These are phyloP conservation scores for Zeus faber DNA, from an alignment of 2,113 vertebrate species.

Conservation along the genomic window DNA sequence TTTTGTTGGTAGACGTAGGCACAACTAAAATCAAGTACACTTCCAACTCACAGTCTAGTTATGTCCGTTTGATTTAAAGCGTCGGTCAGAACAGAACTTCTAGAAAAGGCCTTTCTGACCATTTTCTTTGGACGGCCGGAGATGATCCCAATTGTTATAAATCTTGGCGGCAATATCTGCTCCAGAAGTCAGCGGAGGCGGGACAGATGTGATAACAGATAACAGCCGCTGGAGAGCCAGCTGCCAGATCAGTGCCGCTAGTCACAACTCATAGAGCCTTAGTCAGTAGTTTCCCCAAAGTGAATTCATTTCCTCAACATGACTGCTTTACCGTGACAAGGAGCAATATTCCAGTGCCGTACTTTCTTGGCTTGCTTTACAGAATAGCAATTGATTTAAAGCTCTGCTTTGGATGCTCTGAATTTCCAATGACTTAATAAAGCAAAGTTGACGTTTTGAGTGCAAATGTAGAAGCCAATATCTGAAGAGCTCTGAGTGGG, in stretches of 20 bases:
- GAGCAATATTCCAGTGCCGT: constrained; percentile 37
- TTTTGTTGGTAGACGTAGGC: too few species aligned
- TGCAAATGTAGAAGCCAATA: constrained; percentile 43
- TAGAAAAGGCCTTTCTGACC: not conserved
- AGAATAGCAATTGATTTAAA: constrained; percentile 49
- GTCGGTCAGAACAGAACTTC: constrained; percentile 2
- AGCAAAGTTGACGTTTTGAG: constrained; percentile 53
- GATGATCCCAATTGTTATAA: constrained; percentile 16
- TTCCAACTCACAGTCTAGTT: too few species aligned
- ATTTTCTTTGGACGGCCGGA: constrained; percentile 13
- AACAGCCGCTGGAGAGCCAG: not conserved
- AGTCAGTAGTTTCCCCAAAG: constrained; percentile 17
- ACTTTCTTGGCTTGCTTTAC: constrained; percentile 30
- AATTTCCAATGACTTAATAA: constrained; percentile 52
- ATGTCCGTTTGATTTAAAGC: not conserved
- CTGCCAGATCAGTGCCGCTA: constrained; percentile 3
- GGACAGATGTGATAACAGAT: constrained; percentile 2
- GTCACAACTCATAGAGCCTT: not conserved
- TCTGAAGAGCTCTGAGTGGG: constrained; percentile 37
- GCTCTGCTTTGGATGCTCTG: constrained; percentile 39
- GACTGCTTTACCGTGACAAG: constrained; percentile 42
- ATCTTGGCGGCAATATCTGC: constrained; percentile 14
- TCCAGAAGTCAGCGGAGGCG: not conserved
- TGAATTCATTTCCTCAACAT: constrained; percentile 26
- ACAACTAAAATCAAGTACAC: too few species aligned